phyloP scores from a whole-genome alignment of 2,113 vertebrate species.

The Eurystomus gularis region DNA sequence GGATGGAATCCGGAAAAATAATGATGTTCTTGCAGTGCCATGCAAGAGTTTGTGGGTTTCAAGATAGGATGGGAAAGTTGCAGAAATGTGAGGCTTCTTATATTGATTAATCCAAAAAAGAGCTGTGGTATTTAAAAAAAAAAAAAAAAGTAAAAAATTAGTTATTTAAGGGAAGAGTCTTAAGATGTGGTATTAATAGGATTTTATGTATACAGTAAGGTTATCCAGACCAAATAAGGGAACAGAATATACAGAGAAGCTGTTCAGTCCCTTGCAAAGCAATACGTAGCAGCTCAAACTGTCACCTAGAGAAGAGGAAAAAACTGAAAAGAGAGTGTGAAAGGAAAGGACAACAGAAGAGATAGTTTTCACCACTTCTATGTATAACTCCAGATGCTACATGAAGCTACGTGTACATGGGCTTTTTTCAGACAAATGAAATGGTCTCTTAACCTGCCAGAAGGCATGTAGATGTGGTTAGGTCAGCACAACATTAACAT shows the following conservation, averaged over 20 bases:
- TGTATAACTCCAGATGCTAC: not conserved
- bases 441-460: not conserved
- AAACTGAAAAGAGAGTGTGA: not conserved
- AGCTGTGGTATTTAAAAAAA: not conserved
- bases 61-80: not conserved
- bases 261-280: not conserved
- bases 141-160: not conserved
- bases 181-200: not conserved
- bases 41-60: not conserved
- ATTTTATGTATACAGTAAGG: not conserved
- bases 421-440: not conserved
- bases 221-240: not conserved
- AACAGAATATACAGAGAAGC: not conserved
- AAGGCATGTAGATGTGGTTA: not conserved
- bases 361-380: not conserved
- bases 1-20: not conserved
- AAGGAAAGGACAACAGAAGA: not conserved
- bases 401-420: not conserved
- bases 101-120: not conserved
- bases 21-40: not conserved
- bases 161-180: not conserved
- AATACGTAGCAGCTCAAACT: not conserved
- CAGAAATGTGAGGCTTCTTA: not conserved
- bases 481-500: not conserved
- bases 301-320: not conserved